Evolutionary conservation across 2,888 invertebrate species (phyloP).

Genomic region (Leptinotarsa haldemani): DNA sequence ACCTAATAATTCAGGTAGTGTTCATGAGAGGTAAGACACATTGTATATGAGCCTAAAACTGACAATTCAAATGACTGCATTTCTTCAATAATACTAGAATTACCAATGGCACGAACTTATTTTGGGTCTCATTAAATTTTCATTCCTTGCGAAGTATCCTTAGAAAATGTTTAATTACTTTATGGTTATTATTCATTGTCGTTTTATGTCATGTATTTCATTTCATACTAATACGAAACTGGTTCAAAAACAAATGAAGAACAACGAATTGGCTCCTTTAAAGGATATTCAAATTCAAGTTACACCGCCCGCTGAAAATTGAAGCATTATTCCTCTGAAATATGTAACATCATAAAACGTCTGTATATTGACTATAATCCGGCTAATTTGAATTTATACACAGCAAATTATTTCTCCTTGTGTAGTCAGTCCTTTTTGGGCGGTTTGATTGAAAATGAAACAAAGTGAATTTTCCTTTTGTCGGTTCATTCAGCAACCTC

Average conservation of each 20-base stretch:
- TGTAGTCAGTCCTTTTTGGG: constrained; percentile 24
- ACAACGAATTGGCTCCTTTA: not conserved
- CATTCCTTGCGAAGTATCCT: too few relatives aligned
- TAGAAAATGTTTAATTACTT: too few relatives aligned
- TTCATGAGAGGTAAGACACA: too few relatives aligned
- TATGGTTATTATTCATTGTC: too few relatives aligned
- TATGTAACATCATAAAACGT: constrained; percentile 11
- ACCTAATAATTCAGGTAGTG: too few relatives aligned
- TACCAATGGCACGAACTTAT: too few relatives aligned
- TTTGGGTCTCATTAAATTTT: too few relatives aligned
- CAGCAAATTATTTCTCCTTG: constrained; percentile 25
- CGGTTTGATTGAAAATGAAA: constrained; percentile 24
- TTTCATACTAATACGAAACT: not conserved
- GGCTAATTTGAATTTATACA: constrained; percentile 25
- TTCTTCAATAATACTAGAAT: too few relatives aligned
- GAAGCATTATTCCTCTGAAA: not conserved
- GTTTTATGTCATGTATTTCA: too few relatives aligned
- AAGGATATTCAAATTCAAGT: not conserved
- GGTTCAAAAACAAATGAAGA: not conserved
- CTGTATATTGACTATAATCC: constrained; percentile 21
- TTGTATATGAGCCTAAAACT: too few relatives aligned
- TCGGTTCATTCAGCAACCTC: constrained; percentile 16
- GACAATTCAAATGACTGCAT: too few relatives aligned
- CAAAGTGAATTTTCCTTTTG: constrained; percentile 23
- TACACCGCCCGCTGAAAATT: not conserved